Evolutionary conservation across 2,113 vertebrate genomes (phyloP), one percentile per base, ranked within the genome.

Genomic region (Pedetes capensis): DNA sequence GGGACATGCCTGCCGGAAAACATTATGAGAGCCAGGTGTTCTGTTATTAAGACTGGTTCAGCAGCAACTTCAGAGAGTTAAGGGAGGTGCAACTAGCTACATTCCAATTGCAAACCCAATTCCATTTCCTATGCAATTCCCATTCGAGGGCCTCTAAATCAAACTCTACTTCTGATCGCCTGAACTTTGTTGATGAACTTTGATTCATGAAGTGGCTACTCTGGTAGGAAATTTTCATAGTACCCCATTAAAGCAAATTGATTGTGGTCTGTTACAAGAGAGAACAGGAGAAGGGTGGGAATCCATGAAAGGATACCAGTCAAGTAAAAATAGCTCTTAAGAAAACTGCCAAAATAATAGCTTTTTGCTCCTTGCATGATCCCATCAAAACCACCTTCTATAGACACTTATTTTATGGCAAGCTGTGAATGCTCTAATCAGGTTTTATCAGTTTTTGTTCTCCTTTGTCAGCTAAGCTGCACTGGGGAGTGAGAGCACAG

Each of bases 221-320:
- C 11, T 4, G 39, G 14, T 61, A 94, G 85, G 88, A 96, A 79
- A 49, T 34, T 74, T 94, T 95, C 84, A 82, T 25, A 49, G 87
- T 95, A 94, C 87, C 92, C 87, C 96, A 85, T 95, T 95, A 97
- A 97, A 84, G 34, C 72, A 61, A 51, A 95, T 72, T 92, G 97
- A 96, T 34, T 3, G 1, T 61, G 81, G 87, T 47, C 64, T 22
- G 34, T 39, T 49, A 18, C 1, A 61, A 32, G n/a, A 82, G 4
- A 53, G 83, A 93, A 76, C 0, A 0, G 27, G 37, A 42, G 64
- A 59, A 20, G 5, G 20, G 27, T 68, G 59, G 59, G n/a, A 74
- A 89, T 79, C 74, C 61, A 69, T 34, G 5, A 82, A 76, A 95
- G 91, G 29, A 69, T 25, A 69, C 42, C 27, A 66, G 78, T 34